Base-by-base conservation (phyloP, 64 coral and sea anemone species). In the Stichodactyla mertensii region DNA sequence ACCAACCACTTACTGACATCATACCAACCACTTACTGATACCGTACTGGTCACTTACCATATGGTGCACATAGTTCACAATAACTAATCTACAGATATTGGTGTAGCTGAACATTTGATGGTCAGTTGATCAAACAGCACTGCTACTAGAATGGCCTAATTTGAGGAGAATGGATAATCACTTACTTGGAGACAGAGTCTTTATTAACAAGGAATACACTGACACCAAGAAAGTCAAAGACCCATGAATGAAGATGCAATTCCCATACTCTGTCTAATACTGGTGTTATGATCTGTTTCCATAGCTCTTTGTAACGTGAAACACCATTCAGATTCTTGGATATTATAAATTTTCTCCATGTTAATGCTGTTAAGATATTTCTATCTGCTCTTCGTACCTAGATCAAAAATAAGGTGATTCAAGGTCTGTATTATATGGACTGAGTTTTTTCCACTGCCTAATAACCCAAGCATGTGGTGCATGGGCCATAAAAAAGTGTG, bases 241-340 rank as follows among this genome's bases (percentile, higher is more conserved):
- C 85, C 94, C 94, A 95, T 10, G 94, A 80, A 83, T 92, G 94
- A 52, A 95, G 91, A 79, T 95, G 94, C 15, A 95, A 85, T 77
- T 95, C 94, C 94, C 94, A 95, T 31, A 95, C 87, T 70, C 94
- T 95, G 80, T 95, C 94, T 4, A 95, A 36, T n/a, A 92, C n/a
- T 24, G 87, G 90, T 31, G 90, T 77, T 4, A 92, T 55, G 0
- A 95, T 79, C 56, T 87, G 83, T 59, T 89, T 92, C 94, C 94
- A 95, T 56, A 92, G 80, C 20, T 92, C 90, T 45, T 89, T 92
- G 85, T 84, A 78, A 55, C 94, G 71, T n/a, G 84, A 71, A 57
- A 82, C 78, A 20, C 94, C 90, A 23, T 78, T 60, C 20, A 83
- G 87, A 51, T 77, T 69, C n/a, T 87, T 83, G n/a, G 61, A 52